phyloP scores from a whole-genome alignment of 2,113 vertebrate species.

The Geococcyx californianus region DNA sequence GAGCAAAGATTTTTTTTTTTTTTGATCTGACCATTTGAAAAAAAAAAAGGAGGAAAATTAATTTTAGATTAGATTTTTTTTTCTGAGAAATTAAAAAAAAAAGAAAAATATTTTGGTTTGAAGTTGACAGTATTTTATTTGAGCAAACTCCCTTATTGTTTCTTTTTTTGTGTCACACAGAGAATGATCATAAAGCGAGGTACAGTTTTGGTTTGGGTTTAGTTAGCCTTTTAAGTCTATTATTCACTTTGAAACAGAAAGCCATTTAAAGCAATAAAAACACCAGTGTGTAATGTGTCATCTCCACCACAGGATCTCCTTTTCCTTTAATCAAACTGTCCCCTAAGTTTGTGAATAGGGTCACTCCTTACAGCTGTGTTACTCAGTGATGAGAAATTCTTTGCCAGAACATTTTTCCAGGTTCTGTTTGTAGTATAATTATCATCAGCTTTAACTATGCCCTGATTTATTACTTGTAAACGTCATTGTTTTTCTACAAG shows the following conservation, averaged over 20 bases:
- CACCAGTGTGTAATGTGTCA: not conserved
- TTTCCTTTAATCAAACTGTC: not conserved
- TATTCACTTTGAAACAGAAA: not conserved
- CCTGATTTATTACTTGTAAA: constrained; percentile 6
- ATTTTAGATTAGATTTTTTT: not conserved
- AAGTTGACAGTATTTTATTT: not conserved
- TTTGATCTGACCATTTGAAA: not conserved
- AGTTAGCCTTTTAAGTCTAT: not conserved
- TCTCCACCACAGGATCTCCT: not conserved
- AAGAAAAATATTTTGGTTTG: not conserved
- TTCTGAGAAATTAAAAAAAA: not conserved
- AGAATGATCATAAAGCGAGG: not conserved
- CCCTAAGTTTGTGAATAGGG: not conserved
- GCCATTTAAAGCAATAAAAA: not conserved
- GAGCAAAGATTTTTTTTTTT: too few relatives aligned
- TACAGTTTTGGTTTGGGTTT: not conserved
- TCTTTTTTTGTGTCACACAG: not conserved
- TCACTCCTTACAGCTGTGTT: not conserved
- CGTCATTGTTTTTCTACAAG: not conserved
- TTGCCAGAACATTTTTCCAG: not conserved
- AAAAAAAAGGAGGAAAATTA: rapidly evolving
- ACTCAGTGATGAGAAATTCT: not conserved
- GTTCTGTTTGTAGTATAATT: not conserved
- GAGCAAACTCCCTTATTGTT: not conserved
- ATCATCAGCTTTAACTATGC: not conserved